Evolutionary conservation across 2,797 vertebrate species (phyloP).

Genomic region (Chrysocyon brachyurus): DNA sequence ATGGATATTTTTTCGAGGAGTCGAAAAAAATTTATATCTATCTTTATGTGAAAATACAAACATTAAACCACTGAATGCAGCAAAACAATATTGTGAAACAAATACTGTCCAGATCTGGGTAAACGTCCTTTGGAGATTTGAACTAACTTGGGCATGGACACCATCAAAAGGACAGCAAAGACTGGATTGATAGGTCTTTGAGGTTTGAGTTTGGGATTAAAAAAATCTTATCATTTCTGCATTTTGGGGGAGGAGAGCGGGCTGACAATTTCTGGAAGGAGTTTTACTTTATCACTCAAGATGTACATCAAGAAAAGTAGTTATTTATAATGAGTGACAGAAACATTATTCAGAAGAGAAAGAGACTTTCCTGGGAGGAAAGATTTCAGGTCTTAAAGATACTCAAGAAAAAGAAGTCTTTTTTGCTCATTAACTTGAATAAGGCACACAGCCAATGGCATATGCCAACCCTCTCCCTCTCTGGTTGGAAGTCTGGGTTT

Average conservation of each 20-base stretch:
- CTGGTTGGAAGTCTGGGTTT: conserved; percentile 83
- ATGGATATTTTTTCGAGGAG: neutral
- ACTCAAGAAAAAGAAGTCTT: conserved; percentile 76
- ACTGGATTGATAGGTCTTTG: neutral
- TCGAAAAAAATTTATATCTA: conserved; percentile 45
- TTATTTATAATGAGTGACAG: neutral
- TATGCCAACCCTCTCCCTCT: conserved; percentile 85
- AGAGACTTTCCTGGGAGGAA: conserved; percentile 42
- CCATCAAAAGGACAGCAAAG: neutral
- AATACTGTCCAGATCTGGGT: neutral
- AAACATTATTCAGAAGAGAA: conserved; percentile 57
- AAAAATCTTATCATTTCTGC: neutral
- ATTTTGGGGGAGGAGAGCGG: neutral
- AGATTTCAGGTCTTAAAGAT: conserved; percentile 63
- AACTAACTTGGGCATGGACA: neutral
- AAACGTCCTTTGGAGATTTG: conserved; percentile 54
- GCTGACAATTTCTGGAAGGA: neutral
- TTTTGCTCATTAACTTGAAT: conserved; percentile 88
- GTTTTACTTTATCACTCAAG: neutral
- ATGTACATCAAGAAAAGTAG: neutral
- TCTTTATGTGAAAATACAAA: conserved; percentile 55
- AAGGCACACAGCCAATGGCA: conserved; percentile 87
- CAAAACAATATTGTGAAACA: conserved; percentile 66
- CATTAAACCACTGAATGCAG: neutral
- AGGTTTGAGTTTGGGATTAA: neutral